Conservation (phyloP, 2,888 invertebrate genomes). For the Heteropelma amictum region DNA sequence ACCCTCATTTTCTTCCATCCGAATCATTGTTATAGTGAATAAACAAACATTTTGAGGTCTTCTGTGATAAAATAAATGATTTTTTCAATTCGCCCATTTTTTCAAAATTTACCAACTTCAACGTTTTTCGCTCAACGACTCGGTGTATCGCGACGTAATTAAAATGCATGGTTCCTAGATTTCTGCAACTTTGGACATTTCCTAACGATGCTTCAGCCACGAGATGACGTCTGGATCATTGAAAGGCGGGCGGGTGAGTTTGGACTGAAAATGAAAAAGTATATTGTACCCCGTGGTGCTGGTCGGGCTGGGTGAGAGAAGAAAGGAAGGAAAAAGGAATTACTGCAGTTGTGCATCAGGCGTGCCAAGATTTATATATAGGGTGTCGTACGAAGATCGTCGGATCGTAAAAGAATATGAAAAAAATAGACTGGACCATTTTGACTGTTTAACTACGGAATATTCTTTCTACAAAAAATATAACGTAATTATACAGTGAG, state of each 20-base stretch:
- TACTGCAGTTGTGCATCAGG: slow-evolving; percentile 13
- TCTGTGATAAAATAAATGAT: too few species aligned
- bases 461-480: too few species aligned
- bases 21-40: too few species aligned
- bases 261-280: slow-evolving; percentile 17
- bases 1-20: too few species aligned
- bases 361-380: slow-evolving; percentile 31
- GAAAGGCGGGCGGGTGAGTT: slow-evolving; percentile 3
- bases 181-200: too few species aligned
- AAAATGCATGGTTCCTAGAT: too few species aligned
- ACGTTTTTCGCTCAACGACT: too few species aligned
- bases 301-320: neutral
- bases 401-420: neutral
- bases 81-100: too few species aligned
- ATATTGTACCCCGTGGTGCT: slow-evolving; percentile 33
- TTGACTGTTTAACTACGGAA: slow-evolving; percentile 7
- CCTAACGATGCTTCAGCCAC: neutral
- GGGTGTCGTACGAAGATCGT: slow-evolving; percentile 16
- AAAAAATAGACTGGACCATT: neutral
- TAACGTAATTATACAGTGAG: too few species aligned
- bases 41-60: too few species aligned
- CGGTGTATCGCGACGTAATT: too few species aligned
- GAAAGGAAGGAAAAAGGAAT: neutral
- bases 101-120: too few species aligned
- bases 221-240: slow-evolving; percentile 13